A percentile compares a stretch with the other conserved stretches of the same genome.
Evolutionary conservation across 2,888 invertebrate species (phyloP).

Genomic region (Archips crataeganus): DNA sequence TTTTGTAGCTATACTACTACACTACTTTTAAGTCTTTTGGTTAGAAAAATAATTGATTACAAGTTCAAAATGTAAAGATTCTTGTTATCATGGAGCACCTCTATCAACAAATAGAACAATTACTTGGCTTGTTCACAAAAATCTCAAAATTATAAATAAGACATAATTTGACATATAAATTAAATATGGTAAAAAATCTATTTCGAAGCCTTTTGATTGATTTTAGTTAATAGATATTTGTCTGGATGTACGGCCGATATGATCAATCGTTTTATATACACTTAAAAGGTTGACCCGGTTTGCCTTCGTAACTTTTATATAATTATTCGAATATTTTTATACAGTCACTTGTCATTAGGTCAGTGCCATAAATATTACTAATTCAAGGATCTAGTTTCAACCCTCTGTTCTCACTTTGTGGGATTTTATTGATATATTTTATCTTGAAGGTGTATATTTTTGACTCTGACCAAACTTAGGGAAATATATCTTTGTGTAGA

Average conservation of each 20-base stretch:
- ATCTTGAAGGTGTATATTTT: constrained; percentile 10
- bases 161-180: too few relatives aligned
- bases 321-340: constrained; percentile 57
- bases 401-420: not conserved
- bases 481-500: constrained; percentile 27
- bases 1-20: too few relatives aligned
- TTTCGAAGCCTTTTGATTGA: not conserved
- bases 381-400: constrained; percentile 3
- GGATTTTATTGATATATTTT: constrained; percentile 9
- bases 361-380: constrained; percentile 22
- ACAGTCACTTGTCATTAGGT: constrained; percentile 45
- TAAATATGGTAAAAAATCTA: not conserved
- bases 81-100: too few relatives aligned
- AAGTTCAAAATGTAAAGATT: too few relatives aligned
- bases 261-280: constrained; percentile 31
- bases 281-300: constrained; percentile 31
- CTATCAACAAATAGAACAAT: too few relatives aligned
- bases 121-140: too few relatives aligned
- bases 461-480: constrained; percentile 28
- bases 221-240: not conserved
- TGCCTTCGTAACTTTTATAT: constrained; percentile 50
- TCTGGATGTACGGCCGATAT: constrained; percentile 21
- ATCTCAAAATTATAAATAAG: too few relatives aligned
- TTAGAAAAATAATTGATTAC: too few relatives aligned
- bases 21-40: too few relatives aligned